A percentile compares a stretch with the other conserved stretches of the same genome.
Conservation (phyloP, 2,113 vertebrate species). For the Calyptommatus sinebrachiatus region DNA sequence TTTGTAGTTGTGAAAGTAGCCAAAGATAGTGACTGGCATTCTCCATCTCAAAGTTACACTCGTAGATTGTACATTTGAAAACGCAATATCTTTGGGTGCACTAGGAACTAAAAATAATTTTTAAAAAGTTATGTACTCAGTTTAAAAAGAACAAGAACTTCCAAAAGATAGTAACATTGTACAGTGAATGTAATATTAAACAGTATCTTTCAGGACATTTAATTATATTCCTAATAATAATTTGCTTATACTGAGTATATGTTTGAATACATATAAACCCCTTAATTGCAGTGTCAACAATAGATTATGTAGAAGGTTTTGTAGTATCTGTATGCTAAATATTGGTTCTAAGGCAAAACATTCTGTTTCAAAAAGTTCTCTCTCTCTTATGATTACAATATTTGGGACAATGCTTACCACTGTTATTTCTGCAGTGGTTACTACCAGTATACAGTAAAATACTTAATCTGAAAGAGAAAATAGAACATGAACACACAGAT, state of each 20-base stretch:
- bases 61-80: slow-evolving; percentile 79
- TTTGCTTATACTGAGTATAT: background rate
- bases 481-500: no score
- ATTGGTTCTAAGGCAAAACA: slow-evolving; percentile 34
- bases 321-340: background rate
- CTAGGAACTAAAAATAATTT: slow-evolving; percentile 80
- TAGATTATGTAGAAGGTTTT: background rate
- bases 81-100: slow-evolving; percentile 76
- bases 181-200: background rate
- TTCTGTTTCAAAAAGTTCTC: background rate
- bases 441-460: no score
- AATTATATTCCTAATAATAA: background rate
- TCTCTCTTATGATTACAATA: slow-evolving; percentile 10
- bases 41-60: slow-evolving; percentile 86
- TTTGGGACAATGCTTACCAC: background rate
- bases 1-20: slow-evolving; percentile 86
- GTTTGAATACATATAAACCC: background rate
- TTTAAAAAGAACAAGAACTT: background rate
- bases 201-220: background rate
- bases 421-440: slow-evolving; percentile 32
- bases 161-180: background rate
- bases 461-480: no score
- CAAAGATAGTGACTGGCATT: slow-evolving; percentile 78
- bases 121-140: background rate
- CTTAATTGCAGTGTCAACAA: background rate